Conservation (phyloP, 2,113 vertebrate species). For the Cryptotis parvus region DNA sequence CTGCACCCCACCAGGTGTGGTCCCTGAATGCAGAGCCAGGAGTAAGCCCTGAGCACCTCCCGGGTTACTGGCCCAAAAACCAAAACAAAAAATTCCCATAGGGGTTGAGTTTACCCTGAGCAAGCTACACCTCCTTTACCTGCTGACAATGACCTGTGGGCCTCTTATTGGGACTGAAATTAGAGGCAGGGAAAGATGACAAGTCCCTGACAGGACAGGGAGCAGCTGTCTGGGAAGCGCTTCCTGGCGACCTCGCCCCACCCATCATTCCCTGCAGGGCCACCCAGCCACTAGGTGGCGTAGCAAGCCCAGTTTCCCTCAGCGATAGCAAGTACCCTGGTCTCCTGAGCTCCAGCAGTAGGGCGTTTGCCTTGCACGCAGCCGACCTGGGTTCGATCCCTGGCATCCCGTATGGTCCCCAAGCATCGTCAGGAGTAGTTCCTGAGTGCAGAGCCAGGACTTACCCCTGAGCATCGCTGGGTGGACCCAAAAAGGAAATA, state of each 20-base stretch:
- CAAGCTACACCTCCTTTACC: background rate
- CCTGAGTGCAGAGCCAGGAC: too few relatives aligned
- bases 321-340: fast-evolving
- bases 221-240: background rate
- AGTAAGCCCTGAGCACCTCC: too few relatives aligned
- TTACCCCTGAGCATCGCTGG: too few relatives aligned
- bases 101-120: background rate
- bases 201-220: background rate
- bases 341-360: too few relatives aligned
- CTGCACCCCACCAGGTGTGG: too few relatives aligned
- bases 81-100: too few relatives aligned
- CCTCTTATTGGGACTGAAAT: background rate
- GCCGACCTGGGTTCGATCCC: too few relatives aligned
- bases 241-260: background rate
- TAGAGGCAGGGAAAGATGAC: background rate
- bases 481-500: fast-evolving
- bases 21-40: too few relatives aligned
- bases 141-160: background rate
- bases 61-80: too few relatives aligned
- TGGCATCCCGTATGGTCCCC: too few relatives aligned
- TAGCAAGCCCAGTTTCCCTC: background rate
- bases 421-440: too few relatives aligned
- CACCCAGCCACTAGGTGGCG: conserved; percentile 63
- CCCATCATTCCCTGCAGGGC: background rate
- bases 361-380: too few relatives aligned